Base-by-base conservation (phyloP, 2,113 vertebrate genomes). In the Sturnus vulgaris region DNA sequence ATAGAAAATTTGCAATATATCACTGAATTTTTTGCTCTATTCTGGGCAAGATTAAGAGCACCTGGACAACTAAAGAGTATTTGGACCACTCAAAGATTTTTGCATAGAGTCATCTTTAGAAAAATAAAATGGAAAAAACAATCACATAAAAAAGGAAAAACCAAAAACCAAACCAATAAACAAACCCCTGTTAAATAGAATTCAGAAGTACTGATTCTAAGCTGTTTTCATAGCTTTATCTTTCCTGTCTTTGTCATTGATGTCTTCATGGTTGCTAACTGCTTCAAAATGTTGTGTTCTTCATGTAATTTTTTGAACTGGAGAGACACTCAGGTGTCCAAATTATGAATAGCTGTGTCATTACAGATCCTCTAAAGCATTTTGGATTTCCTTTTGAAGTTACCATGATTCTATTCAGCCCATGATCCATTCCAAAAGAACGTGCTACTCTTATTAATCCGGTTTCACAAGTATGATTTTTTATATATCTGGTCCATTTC, bases 381-480 rank as follows among this genome's bases (percentile, higher is more conserved):
- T 80, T 73, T 65, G 15, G 4, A 69, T 88, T 93, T 91, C 24
- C 28, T 71, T 44, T n/a, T 11, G 47, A 69, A 33, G 13, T 30
- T 88, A 37, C 23, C n/a, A 28, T 28, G 3, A 61, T 47, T 86
- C 17, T 79, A 20, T 56, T 52, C 47, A 56, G n/a, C 56, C 22
- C 4, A 7, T 22, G 19, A 69, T 56, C 15, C 11, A 42, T 72
- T 81, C 44, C 25, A 78, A 72, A 92, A 69, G 19, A 68, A n/a
- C 11, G 30, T 0, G 0, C 11, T 77, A 30, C 3, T 2, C 18
- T 39, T 68, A 33, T 21, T 33, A 56, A 13, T n/a, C 4, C 0
- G 30, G 21, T 64, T 11, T 65, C 40, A 68, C 8, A 50, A 37
- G 7, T 19, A 64, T 27, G 39, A 57, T 40, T 90, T 64, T 30